Evolutionary conservation across 2,113 vertebrate species (phyloP).

Genomic region (Cyanoliseus patagonus): DNA sequence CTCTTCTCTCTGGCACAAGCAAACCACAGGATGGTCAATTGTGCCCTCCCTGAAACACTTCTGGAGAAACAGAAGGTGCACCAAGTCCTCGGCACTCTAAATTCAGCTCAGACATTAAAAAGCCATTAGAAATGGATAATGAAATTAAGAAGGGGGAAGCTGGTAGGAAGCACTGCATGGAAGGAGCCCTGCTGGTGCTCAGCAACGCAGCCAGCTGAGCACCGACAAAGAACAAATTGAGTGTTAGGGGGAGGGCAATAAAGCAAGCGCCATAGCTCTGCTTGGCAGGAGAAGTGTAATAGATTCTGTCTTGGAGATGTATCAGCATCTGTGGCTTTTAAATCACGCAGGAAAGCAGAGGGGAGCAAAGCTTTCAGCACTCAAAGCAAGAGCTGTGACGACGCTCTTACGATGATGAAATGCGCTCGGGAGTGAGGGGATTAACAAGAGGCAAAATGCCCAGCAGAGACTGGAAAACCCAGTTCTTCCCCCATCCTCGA

Average conservation of each 20-base stretch:
- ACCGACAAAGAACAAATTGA: slow-evolving; percentile 27
- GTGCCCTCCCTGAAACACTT: background rate
- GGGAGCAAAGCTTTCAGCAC: slow-evolving; percentile 38
- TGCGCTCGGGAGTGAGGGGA: accelerated
- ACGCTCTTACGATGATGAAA: slow-evolving; percentile 38
- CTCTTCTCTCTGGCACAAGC: background rate
- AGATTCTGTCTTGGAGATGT: slow-evolving; percentile 35
- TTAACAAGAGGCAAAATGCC: background rate
- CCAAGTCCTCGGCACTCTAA: background rate
- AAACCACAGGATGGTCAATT: background rate
- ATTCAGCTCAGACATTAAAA: slow-evolving; percentile 47
- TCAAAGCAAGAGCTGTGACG: background rate
- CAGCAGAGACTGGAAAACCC: background rate
- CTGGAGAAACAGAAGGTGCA: slow-evolving; percentile 3
- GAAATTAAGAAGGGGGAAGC: slow-evolving; percentile 53
- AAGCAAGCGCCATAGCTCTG: slow-evolving; percentile 36
- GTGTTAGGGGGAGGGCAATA: slow-evolving; percentile 41
- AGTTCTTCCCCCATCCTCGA: background rate
- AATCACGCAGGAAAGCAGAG: slow-evolving; percentile 11
- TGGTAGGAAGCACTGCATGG: background rate
- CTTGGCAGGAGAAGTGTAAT: slow-evolving; percentile 58
- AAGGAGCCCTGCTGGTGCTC: slow-evolving; percentile 32
- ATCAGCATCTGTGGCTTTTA: slow-evolving; percentile 49
- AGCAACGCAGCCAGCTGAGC: slow-evolving; percentile 26
- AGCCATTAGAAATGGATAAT: slow-evolving; percentile 54